Evolutionary conservation across 1,140 invertebrate genomes (phyloP), one percentile per base, ranked within the genome.

Genomic region (Drosophila kikkawai): DNA sequence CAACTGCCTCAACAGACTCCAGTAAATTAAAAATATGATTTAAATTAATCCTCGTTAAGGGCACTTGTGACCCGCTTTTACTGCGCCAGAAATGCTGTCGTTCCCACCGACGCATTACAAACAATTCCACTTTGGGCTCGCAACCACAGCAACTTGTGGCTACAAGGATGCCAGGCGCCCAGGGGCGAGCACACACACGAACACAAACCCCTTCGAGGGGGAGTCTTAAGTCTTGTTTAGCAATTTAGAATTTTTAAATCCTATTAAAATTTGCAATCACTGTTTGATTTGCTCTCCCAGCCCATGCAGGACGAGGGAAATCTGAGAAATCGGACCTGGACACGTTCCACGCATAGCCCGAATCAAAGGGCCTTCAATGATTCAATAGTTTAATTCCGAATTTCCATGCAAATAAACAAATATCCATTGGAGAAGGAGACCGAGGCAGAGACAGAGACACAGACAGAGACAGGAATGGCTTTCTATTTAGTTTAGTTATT

Each of bases 181-280:
- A 19, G 60, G 59, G 66, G 57, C 51, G 12, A 37, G 53, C 13
- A 19, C 39, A 65, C 36, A 69, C 6, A 67, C 32, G 32, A n/a
- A 26, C 9, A 57, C 13, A 64, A 15, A 77, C 51, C 64, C 51
- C 64, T 66, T 58, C 37, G 53, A 51, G 51, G 45, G 51, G 50
- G 50, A 48, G 45, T 68, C 78, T 79, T 82, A 74, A 60, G 81
- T 76, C 69, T 81, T 88, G 70, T 88, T 88, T 84, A 85, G 63
- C 75, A 88, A 90, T 88, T 88, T 84, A 45, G 53, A 90, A 85
- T 88, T 88, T 88, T 88, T 82, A 85, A 90, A 82, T 90, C 78
- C 70, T 59, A 82, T 90, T 85, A 79, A 84, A 81, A 85, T 41
- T 66, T 81, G 77, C 84, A 88, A 88, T 88, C 81, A 85, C 74